phyloP scores from a whole-genome alignment of 1,140 invertebrate genomes.

The Ctenoplectra terminalis region DNA sequence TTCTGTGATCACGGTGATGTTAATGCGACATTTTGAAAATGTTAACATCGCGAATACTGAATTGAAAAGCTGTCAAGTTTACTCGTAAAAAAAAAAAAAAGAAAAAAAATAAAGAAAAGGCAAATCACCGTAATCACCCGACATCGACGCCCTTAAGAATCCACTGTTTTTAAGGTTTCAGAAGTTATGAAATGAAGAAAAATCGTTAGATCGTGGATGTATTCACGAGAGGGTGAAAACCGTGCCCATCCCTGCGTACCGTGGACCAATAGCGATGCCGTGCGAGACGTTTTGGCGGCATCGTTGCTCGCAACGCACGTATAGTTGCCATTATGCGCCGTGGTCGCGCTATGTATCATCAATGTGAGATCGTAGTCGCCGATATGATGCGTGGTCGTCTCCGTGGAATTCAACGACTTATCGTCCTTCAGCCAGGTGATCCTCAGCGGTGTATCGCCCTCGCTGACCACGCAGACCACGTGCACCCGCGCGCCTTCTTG shows the following conservation, averaged over 20 bases:
- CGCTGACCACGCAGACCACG: conserved; percentile 87
- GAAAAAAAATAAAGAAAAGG: too few species aligned
- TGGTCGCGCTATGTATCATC: conserved; percentile 80
- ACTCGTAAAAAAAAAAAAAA: too few species aligned
- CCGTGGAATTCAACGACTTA: conserved; percentile 72
- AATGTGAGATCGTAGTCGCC: conserved; percentile 82
- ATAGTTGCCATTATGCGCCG: conserved; percentile 93
- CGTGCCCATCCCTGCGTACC: conserved; percentile 75
- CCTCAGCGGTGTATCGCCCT: conserved; percentile 87
- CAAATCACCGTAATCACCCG: neutral
- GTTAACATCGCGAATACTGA: too few species aligned
- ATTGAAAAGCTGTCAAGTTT: too few species aligned
- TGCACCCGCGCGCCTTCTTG: conserved; percentile 83
- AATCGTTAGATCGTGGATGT: neutral
- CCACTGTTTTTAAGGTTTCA: neutral
- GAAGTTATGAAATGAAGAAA: neutral
- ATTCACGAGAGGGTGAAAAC: neutral
- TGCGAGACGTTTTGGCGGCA: conserved; percentile 86
- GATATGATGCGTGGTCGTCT: conserved; percentile 77
- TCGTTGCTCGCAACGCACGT: conserved; percentile 94
- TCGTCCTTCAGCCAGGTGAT: conserved; percentile 87
- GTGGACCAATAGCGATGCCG: conserved; percentile 82
- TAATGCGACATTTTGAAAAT: neutral
- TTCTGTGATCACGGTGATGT: conserved; percentile 13
- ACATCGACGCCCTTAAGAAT: neutral